phyloP scores from a whole-genome alignment of 2,797 vertebrate genomes.

The Distichodus sexfasciatus region DNA sequence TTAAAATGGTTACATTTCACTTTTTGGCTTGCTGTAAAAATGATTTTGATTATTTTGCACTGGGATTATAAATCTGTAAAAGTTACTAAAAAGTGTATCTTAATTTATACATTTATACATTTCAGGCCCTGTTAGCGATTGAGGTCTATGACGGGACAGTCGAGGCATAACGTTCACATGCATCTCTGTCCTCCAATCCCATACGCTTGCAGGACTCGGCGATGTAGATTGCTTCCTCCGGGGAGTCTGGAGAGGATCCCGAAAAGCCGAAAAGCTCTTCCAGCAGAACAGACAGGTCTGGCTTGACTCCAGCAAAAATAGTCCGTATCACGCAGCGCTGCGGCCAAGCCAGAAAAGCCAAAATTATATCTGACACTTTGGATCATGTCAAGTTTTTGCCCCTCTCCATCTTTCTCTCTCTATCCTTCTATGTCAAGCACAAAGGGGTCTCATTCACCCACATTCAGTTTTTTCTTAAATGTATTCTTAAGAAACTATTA shows the following conservation, averaged over 20 bases:
- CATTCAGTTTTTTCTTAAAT: no score
- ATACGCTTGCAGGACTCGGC: conserved; percentile 55
- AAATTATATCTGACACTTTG: conserved; percentile 72
- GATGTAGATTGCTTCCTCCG: conserved; percentile 58
- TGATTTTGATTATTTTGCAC: no score
- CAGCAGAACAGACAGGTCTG: conserved; percentile 68
- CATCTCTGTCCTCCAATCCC: conserved; percentile 42
- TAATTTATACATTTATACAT: no score
- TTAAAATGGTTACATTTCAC: no score
- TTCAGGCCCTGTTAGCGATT: no score
- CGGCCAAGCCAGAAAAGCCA: conserved; percentile 56
- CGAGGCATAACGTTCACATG: conserved; percentile 34
- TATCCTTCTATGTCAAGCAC: neutral
- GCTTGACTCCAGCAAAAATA: conserved; percentile 66
- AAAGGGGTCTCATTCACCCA: no score
- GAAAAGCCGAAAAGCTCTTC: conserved; percentile 67
- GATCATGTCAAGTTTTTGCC: conserved; percentile 61
- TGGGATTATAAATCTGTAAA: no score
- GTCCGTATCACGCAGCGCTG: conserved; percentile 64
- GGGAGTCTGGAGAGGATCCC: conserved; percentile 68
- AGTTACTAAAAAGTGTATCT: no score
- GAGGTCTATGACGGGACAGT: conserved; percentile 26
- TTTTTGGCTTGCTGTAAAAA: no score
- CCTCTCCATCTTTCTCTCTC: conserved; percentile 49
- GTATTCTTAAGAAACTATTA: no score